Evolutionary conservation across 2,113 vertebrate species (phyloP).

Genomic region (Dunckerocampus dactyliophorus): DNA sequence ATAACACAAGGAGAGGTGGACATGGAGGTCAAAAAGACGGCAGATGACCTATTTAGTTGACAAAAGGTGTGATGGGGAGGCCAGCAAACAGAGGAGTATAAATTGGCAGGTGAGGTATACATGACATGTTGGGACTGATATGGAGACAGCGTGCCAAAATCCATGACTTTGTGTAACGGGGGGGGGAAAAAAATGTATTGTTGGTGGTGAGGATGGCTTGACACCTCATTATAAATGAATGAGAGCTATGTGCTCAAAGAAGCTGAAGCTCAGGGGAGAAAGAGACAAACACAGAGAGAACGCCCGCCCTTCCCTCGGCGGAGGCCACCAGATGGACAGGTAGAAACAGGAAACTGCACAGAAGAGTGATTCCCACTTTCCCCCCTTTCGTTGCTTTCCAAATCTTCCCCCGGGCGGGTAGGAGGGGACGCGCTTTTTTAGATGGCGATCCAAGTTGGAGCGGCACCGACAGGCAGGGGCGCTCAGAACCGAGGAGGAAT

Average conservation of each 20-base stretch:
- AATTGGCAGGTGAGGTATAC: conserved; percentile 24
- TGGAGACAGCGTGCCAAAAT: conserved; percentile 20
- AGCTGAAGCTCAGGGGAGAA: conserved; percentile 20
- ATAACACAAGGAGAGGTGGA: neutral
- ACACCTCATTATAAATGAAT: conserved; percentile 67
- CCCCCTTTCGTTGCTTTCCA: conserved; percentile 47
- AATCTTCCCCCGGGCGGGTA: conserved; percentile 21
- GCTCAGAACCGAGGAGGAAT: conserved; percentile 27
- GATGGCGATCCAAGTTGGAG: conserved; percentile 40
- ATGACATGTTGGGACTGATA: conserved; percentile 28
- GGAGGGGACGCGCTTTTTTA: conserved; percentile 16
- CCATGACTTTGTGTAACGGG: conserved; percentile 26
- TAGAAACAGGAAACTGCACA: conserved; percentile 10
- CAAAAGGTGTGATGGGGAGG: conserved; percentile 31
- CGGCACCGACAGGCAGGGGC: conserved; percentile 24
- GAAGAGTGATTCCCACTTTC: conserved; percentile 26
- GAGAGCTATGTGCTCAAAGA: conserved; percentile 44
- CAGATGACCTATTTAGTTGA: conserved; percentile 34
- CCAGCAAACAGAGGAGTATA: conserved; percentile 29
- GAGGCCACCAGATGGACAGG: conserved; percentile 49
- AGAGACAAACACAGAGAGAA: conserved; percentile 25
- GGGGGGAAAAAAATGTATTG: conserved; percentile 13
- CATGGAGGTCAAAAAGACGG: conserved; percentile 11
- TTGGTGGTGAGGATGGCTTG: conserved; percentile 21
- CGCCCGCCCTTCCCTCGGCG: conserved; percentile 33